Base-by-base conservation (phyloP, 1,140 invertebrate genomes). In the Amphibalanus amphitrite region DNA sequence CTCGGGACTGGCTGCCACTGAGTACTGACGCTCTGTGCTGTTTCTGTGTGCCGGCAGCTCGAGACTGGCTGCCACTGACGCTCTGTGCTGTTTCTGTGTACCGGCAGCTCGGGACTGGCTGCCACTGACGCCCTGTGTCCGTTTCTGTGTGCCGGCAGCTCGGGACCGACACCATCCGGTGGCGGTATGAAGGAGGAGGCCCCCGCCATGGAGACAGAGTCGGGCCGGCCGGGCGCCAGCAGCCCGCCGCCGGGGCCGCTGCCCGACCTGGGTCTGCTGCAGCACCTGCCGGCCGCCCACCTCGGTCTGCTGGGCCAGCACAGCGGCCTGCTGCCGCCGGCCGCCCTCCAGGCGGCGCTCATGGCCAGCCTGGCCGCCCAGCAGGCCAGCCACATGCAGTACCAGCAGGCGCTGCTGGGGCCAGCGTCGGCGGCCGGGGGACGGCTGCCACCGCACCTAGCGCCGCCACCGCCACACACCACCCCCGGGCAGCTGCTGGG, bases 221-320 rank as follows among this genome's bases (percentile, higher is more conserved):
- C 23, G 23, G n/a, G 65, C 23, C 65, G 28, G n/a, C 65, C 65
- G 23, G n/a, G 65, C n/a, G 28, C 65, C 65, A 28, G 65, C 28
- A 26, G 65, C 20, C 26, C 26, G 47, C 17, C 47, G 47, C 47
- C 47, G n/a, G 28, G 97, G 98, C 79, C 84, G 20, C 6, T 59
- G 47, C 47, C 47, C 47, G 47, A 26, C 26, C 10, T 28, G n/a
- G n/a, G 26, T 17, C n/a, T 67, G 65, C 65, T 67, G 65, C 47
- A 59, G 47, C 47, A 59, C 47, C 3, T 28, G 28, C 65, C 65
- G 0, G 65, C 6, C 65, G 65, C 65, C 26, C 26, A 26, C 26
- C 26, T 28, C 3, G n/a, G 26, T 17, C 65, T 67, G 65, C 65
- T 67, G 65, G 26, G 65, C 26, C 65, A 67, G n/a, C 65, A 26